These are phyloP conservation scores for Aphelenchoides besseyi DNA, from an alignment of 1,140 invertebrate species.

Conservation along the genomic window DNA sequence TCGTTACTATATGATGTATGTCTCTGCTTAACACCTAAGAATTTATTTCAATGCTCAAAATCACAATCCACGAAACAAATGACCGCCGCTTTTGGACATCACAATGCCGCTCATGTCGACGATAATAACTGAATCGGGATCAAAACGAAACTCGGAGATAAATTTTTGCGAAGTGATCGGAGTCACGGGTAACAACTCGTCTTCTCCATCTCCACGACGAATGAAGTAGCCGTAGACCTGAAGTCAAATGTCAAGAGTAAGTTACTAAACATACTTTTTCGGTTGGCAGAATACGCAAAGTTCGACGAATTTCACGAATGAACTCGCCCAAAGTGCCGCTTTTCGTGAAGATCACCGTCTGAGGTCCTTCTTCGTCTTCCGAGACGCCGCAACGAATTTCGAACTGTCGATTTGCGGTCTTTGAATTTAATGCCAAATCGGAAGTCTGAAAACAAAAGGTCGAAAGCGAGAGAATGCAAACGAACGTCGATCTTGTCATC, in stretches of 20 bases:
- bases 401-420: constrained; percentile 20
- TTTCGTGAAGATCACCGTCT: constrained; percentile 27
- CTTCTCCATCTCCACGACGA: constrained; percentile 37
- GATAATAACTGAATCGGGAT: constrained; percentile 37
- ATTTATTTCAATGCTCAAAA: too few species aligned
- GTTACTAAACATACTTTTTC: constrained; percentile 35
- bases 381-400: constrained; percentile 30
- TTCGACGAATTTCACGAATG: constrained; percentile 38
- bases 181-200: constrained; percentile 33
- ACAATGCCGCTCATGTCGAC: constrained; percentile 41
- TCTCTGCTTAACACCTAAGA: too few species aligned
- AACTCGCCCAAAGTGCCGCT: constrained; percentile 40
- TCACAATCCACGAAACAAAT: background rate
- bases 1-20: too few species aligned
- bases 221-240: constrained; percentile 50
- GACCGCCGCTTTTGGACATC: constrained; percentile 22
- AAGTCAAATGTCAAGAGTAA: background rate
- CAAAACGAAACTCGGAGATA: constrained; percentile 30
- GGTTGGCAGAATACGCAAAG: constrained; percentile 41
- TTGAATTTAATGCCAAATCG: background rate
- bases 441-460: constrained; percentile 5
- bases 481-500: constrained; percentile 41
- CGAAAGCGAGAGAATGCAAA: background rate
- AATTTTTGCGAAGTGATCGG: constrained; percentile 23
- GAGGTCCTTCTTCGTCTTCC: constrained; percentile 43